These are phyloP conservation scores for Dreissena polymorpha DNA, from an alignment of 1,140 invertebrate genomes.

Conservation along the genomic window DNA sequence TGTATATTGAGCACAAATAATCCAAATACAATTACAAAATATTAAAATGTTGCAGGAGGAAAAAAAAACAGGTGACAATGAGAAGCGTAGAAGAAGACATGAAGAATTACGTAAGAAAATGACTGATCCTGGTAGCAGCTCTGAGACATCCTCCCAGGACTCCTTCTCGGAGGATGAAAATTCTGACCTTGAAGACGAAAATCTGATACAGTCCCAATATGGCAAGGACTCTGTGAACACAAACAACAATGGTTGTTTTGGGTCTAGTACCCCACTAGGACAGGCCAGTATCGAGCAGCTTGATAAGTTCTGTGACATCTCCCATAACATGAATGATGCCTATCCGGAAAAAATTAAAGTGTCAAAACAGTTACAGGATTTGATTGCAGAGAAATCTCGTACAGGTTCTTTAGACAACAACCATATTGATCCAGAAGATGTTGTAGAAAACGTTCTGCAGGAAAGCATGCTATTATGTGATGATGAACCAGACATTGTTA, in stretches of 20 bases:
- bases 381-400: slow-evolving; percentile 7
- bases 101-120: slow-evolving; percentile 91
- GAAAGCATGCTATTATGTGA: slow-evolving; percentile 62
- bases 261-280: not conserved
- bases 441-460: slow-evolving; percentile 68
- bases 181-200: too few species aligned
- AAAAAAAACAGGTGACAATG: slow-evolving; percentile 72
- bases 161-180: not conserved
- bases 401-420: slow-evolving; percentile 36
- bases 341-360: slow-evolving; percentile 68
- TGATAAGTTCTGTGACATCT: slow-evolving; percentile 36
- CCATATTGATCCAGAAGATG: slow-evolving; percentile 48
- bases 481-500: slow-evolving; percentile 93
- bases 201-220: too few species aligned
- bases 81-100: slow-evolving; percentile 85
- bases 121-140: slow-evolving; percentile 79
- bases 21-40: too few species aligned
- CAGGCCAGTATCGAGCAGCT: slow-evolving; percentile 10
- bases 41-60: slow-evolving; percentile 63
- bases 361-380: slow-evolving; percentile 56
- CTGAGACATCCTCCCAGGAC: slow-evolving; percentile 47
- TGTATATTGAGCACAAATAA: too few species aligned
- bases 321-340: slow-evolving; percentile 60
- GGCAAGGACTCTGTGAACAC: too few species aligned
- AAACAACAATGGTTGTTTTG: too few species aligned